Percentiles rank a stretch among this genome's conserved stretches.
Conservation (phyloP, 2,113 vertebrate species). For the Podiceps cristatus region DNA sequence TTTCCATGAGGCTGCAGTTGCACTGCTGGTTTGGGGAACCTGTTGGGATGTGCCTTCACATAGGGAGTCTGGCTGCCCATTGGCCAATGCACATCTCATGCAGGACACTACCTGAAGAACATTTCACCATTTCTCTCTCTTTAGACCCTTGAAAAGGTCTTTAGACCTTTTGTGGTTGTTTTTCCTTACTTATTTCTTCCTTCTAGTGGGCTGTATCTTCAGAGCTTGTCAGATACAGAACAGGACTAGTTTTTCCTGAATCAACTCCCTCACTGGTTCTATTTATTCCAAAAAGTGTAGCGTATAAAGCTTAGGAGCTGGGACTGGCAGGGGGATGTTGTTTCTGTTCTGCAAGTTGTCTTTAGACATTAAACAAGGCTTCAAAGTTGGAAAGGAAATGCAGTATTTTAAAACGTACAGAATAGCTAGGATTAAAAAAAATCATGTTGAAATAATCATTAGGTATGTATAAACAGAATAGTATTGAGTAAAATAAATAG, state of each 20-base stretch:
- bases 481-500: not conserved
- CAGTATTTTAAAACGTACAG: not conserved
- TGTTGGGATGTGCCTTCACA: not conserved
- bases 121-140: fast-evolving
- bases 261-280: not conserved
- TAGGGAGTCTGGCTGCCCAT: fast-evolving
- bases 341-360: not conserved
- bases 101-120: not conserved
- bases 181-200: not conserved
- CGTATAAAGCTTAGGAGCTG: not conserved
- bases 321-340: not conserved
- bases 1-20: not conserved
- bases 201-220: not conserved
- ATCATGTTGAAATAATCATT: not conserved
- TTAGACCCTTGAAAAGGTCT: not conserved
- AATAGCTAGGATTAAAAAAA: not conserved
- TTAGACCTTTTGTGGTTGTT: not conserved
- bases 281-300: not conserved
- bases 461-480: not conserved
- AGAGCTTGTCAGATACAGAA: not conserved
- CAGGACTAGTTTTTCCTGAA: not conserved
- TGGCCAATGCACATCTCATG: not conserved
- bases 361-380: not conserved
- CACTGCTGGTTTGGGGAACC: not conserved
- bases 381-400: not conserved